Evolutionary conservation across 35 echinoderm and acorn worm species (phyloP).

Genomic region (Heliocidaris tuberculata): DNA sequence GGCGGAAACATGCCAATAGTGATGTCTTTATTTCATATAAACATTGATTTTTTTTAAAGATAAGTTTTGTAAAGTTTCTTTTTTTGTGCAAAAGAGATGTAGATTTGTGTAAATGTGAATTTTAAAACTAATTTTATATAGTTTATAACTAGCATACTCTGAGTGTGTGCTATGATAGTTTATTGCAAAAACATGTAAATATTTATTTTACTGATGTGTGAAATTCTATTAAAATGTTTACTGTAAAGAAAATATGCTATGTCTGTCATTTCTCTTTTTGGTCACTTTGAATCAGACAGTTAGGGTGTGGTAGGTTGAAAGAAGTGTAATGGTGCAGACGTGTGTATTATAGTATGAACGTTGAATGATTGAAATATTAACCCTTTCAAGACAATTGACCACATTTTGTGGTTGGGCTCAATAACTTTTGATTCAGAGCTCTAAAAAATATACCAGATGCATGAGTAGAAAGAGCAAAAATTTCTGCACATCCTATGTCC

Average conservation of each 20-base stretch:
- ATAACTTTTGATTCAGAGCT: too few relatives aligned
- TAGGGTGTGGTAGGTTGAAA: too few relatives aligned
- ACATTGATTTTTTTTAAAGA: not conserved
- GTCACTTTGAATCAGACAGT: too few relatives aligned
- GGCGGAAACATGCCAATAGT: not conserved
- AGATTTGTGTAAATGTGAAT: constrained; percentile 1
- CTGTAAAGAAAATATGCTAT: not conserved
- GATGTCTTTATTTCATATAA: not conserved
- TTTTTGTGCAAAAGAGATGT: not conserved
- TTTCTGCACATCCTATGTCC: too few relatives aligned
- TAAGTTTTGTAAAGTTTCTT: not conserved
- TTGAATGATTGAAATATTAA: too few relatives aligned
- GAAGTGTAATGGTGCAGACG: too few relatives aligned
- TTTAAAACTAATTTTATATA: not conserved
- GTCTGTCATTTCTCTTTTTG: too few relatives aligned
- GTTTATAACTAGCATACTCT: not conserved
- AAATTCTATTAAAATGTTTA: not conserved
- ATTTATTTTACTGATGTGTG: constrained; percentile 13
- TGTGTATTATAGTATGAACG: too few relatives aligned
- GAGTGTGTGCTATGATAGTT: not conserved
- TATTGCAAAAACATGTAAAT: not conserved
- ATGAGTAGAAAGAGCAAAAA: too few relatives aligned
- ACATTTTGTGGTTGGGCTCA: too few relatives aligned
- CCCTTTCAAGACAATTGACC: too few relatives aligned
- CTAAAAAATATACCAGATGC: too few relatives aligned